Evolutionary conservation across 2,888 invertebrate genomes (phyloP), one percentile per base, ranked within the genome.

Genomic region (Yponomeuta plumbellus): DNA sequence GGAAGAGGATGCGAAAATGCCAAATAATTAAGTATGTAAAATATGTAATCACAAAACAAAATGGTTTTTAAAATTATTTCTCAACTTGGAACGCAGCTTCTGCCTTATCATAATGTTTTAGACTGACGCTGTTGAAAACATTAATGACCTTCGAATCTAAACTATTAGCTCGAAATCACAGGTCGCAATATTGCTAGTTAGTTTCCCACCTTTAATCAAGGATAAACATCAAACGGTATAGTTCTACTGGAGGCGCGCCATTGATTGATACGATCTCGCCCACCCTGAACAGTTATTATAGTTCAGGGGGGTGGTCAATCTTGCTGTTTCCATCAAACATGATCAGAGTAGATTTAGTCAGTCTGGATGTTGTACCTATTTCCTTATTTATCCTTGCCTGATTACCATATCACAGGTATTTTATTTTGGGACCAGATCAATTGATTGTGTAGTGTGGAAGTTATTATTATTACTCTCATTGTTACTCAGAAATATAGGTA

Each of bases 191-290:
- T 66, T 44, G 39, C 44, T 44, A 61, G 61, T 40, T n/a, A 22
- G 8, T 21, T 21, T 11, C 58, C 67, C 34, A 34, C 34, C 64
- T 39, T 66, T 59, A 58, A 59, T 67, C 66, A 67, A 34, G 64
- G 67, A 34, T 61, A 59, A 66, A 57, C 58, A 22, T 22, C 21
- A 58, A 22, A 58, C 58, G 44, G 61, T 39, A 52, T 17, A 21
- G 61, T 68, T 67, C 63, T 68, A 69, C 68, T 69, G 68, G 67
- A 68, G 69, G 68, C 58, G 67, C 52, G 69, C 59, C 69, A 69
- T 69, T 69, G 69, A 69, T 69, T 68, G 68, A 69, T 69, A 68
- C 34, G 39, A 68, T 66, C 68, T 58, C 20, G 40, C 39, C 67
- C n/a, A 61, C 67, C 57, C 22, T 64, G 61, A 52, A 52, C 44